Conservation (phyloP, 2,797 vertebrate genomes). For the Typhlichthys eigenmanni region DNA sequence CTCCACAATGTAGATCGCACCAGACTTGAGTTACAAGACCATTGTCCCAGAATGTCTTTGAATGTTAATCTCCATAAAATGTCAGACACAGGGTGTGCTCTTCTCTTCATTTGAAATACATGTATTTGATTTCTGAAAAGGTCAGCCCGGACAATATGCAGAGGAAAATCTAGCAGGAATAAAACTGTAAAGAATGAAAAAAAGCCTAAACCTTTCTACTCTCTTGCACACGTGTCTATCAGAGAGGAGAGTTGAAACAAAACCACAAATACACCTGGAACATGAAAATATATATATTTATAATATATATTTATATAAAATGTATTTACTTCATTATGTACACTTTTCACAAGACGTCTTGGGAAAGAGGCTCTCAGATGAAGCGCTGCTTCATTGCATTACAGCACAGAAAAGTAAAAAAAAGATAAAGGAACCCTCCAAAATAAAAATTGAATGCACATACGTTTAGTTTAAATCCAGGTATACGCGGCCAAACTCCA, state of each 20-base stretch:
- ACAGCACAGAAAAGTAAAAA: slow-evolving; percentile 56
- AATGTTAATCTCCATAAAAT: slow-evolving; percentile 37
- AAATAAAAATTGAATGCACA: slow-evolving; percentile 6
- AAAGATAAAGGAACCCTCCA: slow-evolving; percentile 27
- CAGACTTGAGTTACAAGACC: slow-evolving; percentile 47
- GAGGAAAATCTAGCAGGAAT: slow-evolving; percentile 58
- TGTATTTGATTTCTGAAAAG: slow-evolving; percentile 46
- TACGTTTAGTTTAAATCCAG: no score
- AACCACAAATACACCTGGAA: slow-evolving; percentile 83
- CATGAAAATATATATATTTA: slow-evolving; percentile 82
- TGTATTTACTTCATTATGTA: slow-evolving; percentile 88
- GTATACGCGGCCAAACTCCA: no score
- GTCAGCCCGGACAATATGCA: slow-evolving; percentile 62
- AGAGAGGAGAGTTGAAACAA: slow-evolving; percentile 79
- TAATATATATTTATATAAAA: slow-evolving; percentile 82
- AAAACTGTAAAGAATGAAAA: slow-evolving; percentile 37
- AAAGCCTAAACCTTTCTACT: slow-evolving; percentile 56
- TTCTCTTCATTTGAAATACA: slow-evolving; percentile 21
- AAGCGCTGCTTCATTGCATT: slow-evolving; percentile 75
- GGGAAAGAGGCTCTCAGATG: slow-evolving; percentile 68
- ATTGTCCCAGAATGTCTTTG: slow-evolving; percentile 56
- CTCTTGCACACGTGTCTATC: slow-evolving; percentile 70
- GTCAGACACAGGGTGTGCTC: slow-evolving; percentile 35
- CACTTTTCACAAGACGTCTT: slow-evolving; percentile 89
- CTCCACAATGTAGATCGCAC: slow-evolving; percentile 15